A percentile compares a stretch with the other conserved stretches of the same genome.
These are phyloP conservation scores for Pycnonotus jocosus DNA, from an alignment of 2,113 vertebrate genomes.

Conservation along the genomic window DNA sequence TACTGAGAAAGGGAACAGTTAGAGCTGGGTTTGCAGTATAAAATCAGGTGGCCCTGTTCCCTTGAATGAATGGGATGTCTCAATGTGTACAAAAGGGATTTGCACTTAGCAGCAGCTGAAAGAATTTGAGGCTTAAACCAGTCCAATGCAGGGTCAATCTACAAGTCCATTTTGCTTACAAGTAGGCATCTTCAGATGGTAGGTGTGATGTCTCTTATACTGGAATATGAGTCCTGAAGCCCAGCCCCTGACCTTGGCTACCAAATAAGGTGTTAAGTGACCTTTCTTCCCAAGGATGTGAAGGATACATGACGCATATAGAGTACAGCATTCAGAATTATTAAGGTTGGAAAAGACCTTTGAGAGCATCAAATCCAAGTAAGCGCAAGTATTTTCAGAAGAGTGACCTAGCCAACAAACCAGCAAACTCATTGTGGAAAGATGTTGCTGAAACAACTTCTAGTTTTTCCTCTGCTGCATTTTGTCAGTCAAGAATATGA, in stretches of 20 bases:
- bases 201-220: not conserved
- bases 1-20: not conserved
- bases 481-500: not conserved
- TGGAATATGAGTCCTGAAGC: not conserved
- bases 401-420: not conserved
- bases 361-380: not conserved
- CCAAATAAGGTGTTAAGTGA: not conserved
- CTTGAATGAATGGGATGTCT: not conserved
- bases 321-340: not conserved
- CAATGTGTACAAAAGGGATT: not conserved
- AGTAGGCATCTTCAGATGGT: not conserved
- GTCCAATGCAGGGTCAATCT: not conserved
- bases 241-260: not conserved
- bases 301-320: not conserved
- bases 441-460: not conserved
- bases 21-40: not conserved
- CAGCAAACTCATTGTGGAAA: not conserved
- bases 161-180: not conserved
- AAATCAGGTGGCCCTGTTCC: not conserved
- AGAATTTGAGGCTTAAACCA: not conserved
- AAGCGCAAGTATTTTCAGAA: not conserved
- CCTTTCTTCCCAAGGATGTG: not conserved
- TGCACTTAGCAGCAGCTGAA: not conserved
- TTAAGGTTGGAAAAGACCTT: not conserved
- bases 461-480: not conserved